Evolutionary conservation across 2,113 vertebrate species (phyloP).

Genomic region (Oplegnathus fasciatus): DNA sequence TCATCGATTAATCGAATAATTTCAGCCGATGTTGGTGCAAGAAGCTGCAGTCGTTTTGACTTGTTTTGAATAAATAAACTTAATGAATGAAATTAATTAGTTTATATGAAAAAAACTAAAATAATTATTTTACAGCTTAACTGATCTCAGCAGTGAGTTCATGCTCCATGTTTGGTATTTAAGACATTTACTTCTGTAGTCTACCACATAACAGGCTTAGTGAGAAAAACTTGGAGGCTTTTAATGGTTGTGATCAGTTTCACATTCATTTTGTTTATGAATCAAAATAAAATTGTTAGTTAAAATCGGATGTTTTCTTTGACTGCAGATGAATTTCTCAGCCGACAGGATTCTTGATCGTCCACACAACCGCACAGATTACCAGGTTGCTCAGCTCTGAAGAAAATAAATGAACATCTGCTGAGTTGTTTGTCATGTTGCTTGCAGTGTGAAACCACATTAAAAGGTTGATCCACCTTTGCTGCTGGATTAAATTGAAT

Average conservation of each 20-base stretch:
- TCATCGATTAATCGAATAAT: not conserved
- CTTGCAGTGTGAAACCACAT: conserved; percentile 11
- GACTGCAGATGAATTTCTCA: not conserved
- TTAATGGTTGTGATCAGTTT: not conserved
- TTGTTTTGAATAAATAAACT: not conserved
- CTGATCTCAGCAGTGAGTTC: not conserved
- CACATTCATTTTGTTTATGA: not conserved
- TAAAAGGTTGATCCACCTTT: not conserved
- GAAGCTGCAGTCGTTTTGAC: no score
- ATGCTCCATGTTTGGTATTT: no score
- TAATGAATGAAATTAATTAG: not conserved
- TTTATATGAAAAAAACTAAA: no score
- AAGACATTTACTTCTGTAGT: no score
- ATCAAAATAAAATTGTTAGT: not conserved
- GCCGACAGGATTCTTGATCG: not conserved
- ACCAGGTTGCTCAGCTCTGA: not conserved
- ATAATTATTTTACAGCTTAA: not conserved
- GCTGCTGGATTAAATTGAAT: not conserved
- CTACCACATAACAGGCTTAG: no score
- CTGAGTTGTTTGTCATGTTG: not conserved
- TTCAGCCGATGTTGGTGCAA: not conserved
- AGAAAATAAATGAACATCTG: not conserved
- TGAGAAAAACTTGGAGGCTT: not conserved
- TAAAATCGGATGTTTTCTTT: no score
- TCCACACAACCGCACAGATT: not conserved